Evolutionary conservation across 2,888 invertebrate species (phyloP).

Genomic region (Apodemia mormo): DNA sequence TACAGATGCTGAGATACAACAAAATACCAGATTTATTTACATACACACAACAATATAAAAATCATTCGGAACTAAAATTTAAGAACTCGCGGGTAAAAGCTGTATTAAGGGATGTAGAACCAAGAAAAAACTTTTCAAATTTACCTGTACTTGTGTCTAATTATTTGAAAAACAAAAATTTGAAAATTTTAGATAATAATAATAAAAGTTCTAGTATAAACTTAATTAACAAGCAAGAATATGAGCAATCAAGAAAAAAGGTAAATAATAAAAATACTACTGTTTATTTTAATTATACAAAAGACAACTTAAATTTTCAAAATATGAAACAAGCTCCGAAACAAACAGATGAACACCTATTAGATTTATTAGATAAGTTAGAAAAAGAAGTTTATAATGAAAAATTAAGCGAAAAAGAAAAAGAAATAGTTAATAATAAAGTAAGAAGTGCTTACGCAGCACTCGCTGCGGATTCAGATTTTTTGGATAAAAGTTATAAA

Average conservation of each 20-base stretch:
- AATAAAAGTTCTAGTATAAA: not conserved
- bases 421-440: slow-evolving; percentile 9
- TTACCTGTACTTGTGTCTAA: not conserved
- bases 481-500: not conserved
- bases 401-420: slow-evolving; percentile 19
- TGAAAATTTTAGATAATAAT: not conserved
- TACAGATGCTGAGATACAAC: not conserved
- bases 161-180: not conserved
- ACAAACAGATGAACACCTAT: not conserved
- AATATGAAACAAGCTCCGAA: not conserved
- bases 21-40: not conserved
- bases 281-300: not conserved
- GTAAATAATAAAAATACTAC: not conserved
- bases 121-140: not conserved
- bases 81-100: not conserved
- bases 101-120: not conserved
- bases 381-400: slow-evolving; percentile 14
- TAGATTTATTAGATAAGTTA: not conserved
- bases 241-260: not conserved
- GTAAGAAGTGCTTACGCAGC: slow-evolving; percentile 14
- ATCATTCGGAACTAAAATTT: not conserved
- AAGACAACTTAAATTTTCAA: not conserved
- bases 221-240: not conserved
- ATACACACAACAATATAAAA: not conserved
- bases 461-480: not conserved